These are phyloP conservation scores for Boloria selene DNA, from an alignment of 2,888 invertebrate genomes.

Conservation along the genomic window DNA sequence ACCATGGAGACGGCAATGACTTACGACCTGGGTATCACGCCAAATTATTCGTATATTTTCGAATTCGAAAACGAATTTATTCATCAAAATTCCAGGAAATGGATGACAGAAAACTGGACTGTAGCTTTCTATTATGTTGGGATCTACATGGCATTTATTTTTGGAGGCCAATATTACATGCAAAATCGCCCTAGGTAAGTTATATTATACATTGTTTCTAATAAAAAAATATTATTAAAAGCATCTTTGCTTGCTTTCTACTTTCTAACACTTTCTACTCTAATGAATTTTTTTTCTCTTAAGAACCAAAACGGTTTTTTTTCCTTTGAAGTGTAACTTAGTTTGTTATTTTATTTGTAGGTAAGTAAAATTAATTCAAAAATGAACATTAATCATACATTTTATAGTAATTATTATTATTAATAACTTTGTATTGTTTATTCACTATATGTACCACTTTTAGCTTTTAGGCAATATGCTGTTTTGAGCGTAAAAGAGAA, in stretches of 20 bases:
- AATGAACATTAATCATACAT: no score
- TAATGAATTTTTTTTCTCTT: no score
- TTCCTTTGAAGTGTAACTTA: no score
- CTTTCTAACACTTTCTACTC: neutral
- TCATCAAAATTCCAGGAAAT: slow-evolving; percentile 92
- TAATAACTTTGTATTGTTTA: no score
- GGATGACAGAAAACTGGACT: slow-evolving; percentile 99
- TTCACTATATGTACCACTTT: no score
- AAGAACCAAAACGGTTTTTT: no score
- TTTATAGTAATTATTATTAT: no score
- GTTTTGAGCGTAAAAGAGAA: no score
- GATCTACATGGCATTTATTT: slow-evolving; percentile 96
- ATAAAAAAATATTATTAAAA: neutral
- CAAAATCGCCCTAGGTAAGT: slow-evolving; percentile 90
- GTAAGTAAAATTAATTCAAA: no score
- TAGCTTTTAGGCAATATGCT: no score
- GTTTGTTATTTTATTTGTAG: no score
- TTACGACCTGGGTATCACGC: slow-evolving; percentile 83
- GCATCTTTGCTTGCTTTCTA: neutral
- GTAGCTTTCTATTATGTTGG: slow-evolving; percentile 94
- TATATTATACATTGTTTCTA: neutral
- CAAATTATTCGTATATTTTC: slow-evolving; percentile 97
- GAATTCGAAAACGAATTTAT: slow-evolving; percentile 97
- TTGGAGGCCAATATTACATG: slow-evolving; percentile 97
- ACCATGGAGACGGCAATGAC: slow-evolving; percentile 73